Evolutionary conservation across 2,797 vertebrate genomes (phyloP), one percentile per base, ranked within the genome.

Genomic region (Limosa lapponica): DNA sequence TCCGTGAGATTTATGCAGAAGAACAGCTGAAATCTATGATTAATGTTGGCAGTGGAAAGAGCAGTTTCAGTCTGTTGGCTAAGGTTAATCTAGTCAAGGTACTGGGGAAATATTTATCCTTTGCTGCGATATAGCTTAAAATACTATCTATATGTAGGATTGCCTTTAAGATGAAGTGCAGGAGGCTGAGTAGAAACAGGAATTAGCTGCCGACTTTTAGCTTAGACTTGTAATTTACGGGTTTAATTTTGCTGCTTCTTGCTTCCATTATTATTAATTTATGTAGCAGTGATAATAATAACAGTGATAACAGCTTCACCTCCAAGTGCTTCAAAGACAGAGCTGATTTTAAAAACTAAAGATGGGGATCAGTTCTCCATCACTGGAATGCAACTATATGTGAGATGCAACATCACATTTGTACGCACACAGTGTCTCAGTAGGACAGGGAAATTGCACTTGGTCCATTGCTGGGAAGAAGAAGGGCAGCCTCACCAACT

Each of bases 71-170:
- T 94, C 88, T 96, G 83, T 71, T 93, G 87, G 67, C 73, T 86
- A 78, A 93, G 39, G 90, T 93, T 95, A 95, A 97, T 96, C 88
- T 95, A 96, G 93, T 81, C 87, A 86, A 87, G 93, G 83, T 97
- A 93, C 54, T 72, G 81, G 51, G 48, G 44, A 34, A 97, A 93
- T 96, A 80, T 80, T 94, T 93, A 90, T 95, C 65, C 66, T 93
- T 72, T 90, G 34, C 71, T 96, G 83, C 87, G 91, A 62, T 93
- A 61, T 22, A 59, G 75, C 67, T 91, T 92, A 82, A 95, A 95
- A 92, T 92, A 61, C 65, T 89, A 51, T 51, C 78, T 92, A 18
- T 85, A 37, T 81, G 61, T 93, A 74, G 74, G 79, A 82, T 94
- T 91, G 64, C 36, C 52, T 93, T 90, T 84, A 93, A 86, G 69